Percentiles rank a stretch among this genome's conserved stretches.
Evolutionary conservation across 2,888 invertebrate genomes (phyloP).

Genomic region (Luperina testacea): DNA sequence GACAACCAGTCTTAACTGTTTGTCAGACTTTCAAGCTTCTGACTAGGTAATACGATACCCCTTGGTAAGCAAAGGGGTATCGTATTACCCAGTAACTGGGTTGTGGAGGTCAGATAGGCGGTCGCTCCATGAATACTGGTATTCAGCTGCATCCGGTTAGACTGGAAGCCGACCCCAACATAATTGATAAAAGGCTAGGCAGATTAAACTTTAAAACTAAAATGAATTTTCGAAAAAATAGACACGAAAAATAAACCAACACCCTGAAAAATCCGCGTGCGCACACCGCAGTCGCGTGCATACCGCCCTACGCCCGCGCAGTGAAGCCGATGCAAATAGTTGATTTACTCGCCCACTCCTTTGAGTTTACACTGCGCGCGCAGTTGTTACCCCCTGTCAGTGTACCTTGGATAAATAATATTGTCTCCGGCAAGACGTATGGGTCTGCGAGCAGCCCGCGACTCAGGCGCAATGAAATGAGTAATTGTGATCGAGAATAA

Average conservation of each 20-base stretch:
- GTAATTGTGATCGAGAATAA: constrained; percentile 79
- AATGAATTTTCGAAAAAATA: background rate
- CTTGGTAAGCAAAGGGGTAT: no score
- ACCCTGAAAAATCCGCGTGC: constrained; percentile 50
- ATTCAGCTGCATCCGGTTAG: no score
- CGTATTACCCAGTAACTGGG: no score
- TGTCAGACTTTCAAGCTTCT: no score
- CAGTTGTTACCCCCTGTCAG: constrained; percentile 74
- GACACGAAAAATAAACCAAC: constrained; percentile 21
- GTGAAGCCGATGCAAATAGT: constrained; percentile 82
- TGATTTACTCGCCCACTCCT: constrained; percentile 83
- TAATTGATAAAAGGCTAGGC: no score
- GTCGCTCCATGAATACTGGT: no score
- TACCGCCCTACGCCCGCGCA: constrained; percentile 59
- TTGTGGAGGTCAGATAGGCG: no score
- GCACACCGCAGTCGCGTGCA: constrained; percentile 51
- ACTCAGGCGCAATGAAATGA: constrained; percentile 81
- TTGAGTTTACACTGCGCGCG: constrained; percentile 73
- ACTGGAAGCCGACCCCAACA: no score
- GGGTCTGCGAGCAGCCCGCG: constrained; percentile 75
- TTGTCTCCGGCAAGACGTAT: constrained; percentile 80
- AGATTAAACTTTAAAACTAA: background rate
- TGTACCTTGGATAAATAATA: constrained; percentile 82
- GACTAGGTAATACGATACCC: no score
- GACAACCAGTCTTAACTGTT: no score